Base-by-base conservation (phyloP, 2,888 invertebrate species). In the Philaethria dido region DNA sequence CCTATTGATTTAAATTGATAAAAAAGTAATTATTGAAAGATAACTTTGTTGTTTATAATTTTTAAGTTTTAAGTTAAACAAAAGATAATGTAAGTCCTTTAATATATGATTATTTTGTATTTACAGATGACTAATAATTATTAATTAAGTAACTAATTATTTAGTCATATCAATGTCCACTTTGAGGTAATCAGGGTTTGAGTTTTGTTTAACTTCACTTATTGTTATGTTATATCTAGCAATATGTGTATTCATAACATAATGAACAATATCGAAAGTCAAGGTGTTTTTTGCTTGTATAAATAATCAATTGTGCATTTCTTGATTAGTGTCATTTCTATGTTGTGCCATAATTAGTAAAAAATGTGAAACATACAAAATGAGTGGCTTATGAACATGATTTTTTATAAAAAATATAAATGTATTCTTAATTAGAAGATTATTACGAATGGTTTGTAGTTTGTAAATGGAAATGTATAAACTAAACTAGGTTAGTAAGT, bases 331-430 rank as follows among this genome's bases (percentile, higher is more conserved):
- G 22, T 57, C n/a, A 8, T 22, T 59, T 44, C 13, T 59, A 44
- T 59, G 13, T 22, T 44, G 59, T 59, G 59, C 59, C 59, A 59
- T 59, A 59, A 16, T 25, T 22, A 14, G 20, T 20, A 39, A 9
- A 39, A 3, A 39, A 20, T 14, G n/a, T 42, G 8, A 18, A 57
- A 18, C n/a, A 20, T 25, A 52, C n/a, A 52, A 52, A 25, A n/a
- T 22, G 9, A 25, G 14, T 14, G 8, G n/a, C 5, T 14, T 50
- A 14, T 11, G 13, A n/a, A 29, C 25, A 33, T 29, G 9, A 9
- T 52, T 25, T 52, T 16, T 16, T 11, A 25, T 50, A 6, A 50
- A 22, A 22, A n/a, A 52, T 13, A 39, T 39, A 13, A 6, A 13
- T 1, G 39, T 39, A 39, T 39, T 13, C 13, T 39, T 39, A 13